Conservation (phyloP, 2,113 vertebrate species). For the Dasyornis broadbenti region DNA sequence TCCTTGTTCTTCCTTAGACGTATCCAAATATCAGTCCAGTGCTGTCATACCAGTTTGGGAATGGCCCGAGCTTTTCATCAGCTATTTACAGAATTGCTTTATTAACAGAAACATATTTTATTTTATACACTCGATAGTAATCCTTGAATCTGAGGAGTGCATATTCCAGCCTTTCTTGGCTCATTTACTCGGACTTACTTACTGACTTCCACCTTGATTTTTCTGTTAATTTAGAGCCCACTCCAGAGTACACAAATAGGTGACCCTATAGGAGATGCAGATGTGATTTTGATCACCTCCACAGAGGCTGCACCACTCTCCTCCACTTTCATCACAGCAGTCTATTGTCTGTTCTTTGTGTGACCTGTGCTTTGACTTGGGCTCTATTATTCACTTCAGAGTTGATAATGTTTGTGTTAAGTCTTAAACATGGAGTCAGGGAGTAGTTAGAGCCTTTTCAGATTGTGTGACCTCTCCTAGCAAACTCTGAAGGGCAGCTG, state of each 20-base stretch:
- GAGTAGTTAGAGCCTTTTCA: neutral
- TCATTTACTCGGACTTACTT: neutral
- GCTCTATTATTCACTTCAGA: neutral
- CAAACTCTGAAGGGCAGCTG: constrained; percentile 26
- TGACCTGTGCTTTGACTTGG: neutral
- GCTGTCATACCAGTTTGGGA: neutral
- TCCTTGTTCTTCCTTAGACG: neutral
- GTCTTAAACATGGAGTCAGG: neutral
- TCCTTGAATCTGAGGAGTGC: neutral
- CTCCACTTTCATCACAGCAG: neutral
- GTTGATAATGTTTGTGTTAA: neutral
- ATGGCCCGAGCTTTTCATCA: neutral
- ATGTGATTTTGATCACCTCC: neutral
- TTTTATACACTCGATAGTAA: neutral
- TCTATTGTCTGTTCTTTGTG: neutral
- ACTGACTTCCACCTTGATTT: neutral
- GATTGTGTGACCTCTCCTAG: neutral
- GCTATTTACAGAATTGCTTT: neutral
- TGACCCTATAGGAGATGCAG: neutral
- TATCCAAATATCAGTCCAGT: neutral
- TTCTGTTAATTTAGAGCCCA: neutral
- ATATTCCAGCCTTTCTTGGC: neutral
- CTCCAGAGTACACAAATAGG: neutral
- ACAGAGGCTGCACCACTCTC: neutral
- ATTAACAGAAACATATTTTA: neutral